phyloP scores from a whole-genome alignment of 92 coral and sea anemone species.

The Palythoa grandiflora region DNA sequence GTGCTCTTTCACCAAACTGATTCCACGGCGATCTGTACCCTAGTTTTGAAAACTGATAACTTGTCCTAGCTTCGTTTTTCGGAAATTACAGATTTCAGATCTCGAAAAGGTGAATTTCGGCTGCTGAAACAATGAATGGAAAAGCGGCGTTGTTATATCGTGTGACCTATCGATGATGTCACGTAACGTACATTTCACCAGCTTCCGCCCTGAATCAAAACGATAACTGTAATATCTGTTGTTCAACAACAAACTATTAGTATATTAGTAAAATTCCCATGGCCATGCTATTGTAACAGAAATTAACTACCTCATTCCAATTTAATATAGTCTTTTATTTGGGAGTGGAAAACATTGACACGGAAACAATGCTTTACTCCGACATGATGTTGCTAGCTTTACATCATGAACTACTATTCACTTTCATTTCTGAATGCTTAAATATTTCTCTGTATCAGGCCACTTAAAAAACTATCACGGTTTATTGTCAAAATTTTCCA shows the following conservation, averaged over 20 bases:
- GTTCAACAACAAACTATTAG: conserved; percentile 44
- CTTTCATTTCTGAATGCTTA: conserved; percentile 18
- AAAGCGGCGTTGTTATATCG: conserved; percentile 23
- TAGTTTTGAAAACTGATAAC: too few species aligned
- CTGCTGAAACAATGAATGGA: conserved; percentile 47
- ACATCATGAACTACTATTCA: conserved; percentile 15
- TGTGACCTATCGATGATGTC: conserved; percentile 37
- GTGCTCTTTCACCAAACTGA: conserved; percentile 25
- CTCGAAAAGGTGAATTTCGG: conserved; percentile 44
- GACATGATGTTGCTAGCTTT: conserved; percentile 30
- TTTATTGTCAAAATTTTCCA: too few species aligned
- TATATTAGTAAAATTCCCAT: conserved; percentile 54
- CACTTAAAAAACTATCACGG: too few species aligned
- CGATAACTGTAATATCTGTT: conserved; percentile 16
- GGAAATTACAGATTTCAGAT: conserved; percentile 54
- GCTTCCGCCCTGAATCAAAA: conserved; percentile 17
- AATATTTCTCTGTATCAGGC: conserved; percentile 26
- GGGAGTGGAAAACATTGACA: conserved; percentile 21
- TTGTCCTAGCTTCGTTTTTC: conserved; percentile 40
- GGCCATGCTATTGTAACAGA: conserved; percentile 44
- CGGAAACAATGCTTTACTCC: conserved; percentile 23
- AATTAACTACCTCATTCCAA: conserved; percentile 21
- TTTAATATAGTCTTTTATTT: too few species aligned
- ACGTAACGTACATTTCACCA: neutral
- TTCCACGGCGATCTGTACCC: conserved; percentile 50